A percentile compares a stretch with the other conserved stretches of the same genome.
phyloP scores from a whole-genome alignment of 2,888 invertebrate genomes.

The Nomada flava region DNA sequence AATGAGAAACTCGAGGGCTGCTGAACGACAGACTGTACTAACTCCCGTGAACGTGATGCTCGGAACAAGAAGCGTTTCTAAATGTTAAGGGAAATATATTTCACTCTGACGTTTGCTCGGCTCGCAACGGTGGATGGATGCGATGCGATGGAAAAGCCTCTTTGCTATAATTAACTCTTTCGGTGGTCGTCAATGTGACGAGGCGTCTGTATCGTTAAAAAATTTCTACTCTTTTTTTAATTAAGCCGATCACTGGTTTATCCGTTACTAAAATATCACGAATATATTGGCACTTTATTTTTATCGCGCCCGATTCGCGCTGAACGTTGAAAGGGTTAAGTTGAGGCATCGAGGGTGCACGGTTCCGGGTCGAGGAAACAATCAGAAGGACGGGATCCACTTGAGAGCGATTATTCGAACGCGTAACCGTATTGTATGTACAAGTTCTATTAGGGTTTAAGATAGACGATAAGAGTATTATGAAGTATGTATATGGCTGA shows the following conservation, averaged over 20 bases:
- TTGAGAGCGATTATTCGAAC: slow-evolving; percentile 23
- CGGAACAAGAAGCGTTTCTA: slow-evolving; percentile 14
- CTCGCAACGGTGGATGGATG: neutral
- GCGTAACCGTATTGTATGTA: slow-evolving; percentile 51
- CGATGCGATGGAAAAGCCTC: neutral
- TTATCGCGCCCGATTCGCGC: no score
- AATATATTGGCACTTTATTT: no score
- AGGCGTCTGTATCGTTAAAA: no score
- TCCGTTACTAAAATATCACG: no score
- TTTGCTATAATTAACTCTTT: neutral
- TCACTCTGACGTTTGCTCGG: slow-evolving; percentile 15
- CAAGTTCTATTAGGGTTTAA: slow-evolving; percentile 45
- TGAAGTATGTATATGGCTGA: slow-evolving; percentile 19
- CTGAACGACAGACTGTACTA: neutral
- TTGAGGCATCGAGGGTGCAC: no score
- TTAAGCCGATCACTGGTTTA: no score
- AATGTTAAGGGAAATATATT: neutral
- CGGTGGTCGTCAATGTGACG: neutral
- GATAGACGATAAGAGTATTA: slow-evolving; percentile 19
- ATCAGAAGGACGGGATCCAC: slow-evolving; percentile 8
- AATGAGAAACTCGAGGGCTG: neutral
- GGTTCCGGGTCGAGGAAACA: neutral
- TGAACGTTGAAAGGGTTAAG: neutral
- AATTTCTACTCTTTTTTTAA: no score
- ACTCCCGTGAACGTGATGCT: neutral